Evolutionary conservation across 2,888 invertebrate species (phyloP).

Genomic region (Himalopsyche kuldschensis): DNA sequence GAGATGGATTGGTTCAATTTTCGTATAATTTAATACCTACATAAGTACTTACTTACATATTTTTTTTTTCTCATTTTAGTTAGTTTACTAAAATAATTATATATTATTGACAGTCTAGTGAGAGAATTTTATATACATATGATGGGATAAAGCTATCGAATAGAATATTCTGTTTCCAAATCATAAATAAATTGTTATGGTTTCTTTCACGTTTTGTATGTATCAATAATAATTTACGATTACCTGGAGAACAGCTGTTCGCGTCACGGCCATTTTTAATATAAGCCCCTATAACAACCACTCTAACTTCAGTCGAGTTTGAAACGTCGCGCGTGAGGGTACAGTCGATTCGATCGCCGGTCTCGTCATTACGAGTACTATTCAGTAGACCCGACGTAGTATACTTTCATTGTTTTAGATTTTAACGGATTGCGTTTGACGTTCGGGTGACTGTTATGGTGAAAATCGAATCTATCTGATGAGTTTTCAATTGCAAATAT

Average conservation of each 20-base stretch:
- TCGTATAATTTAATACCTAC: no score
- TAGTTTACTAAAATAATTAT: no score
- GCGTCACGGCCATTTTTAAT: constrained; percentile 23
- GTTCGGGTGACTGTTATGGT: constrained; percentile 23
- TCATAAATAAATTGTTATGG: background rate
- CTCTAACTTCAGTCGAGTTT: constrained; percentile 16
- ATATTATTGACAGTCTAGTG: no score
- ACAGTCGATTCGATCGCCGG: constrained; percentile 5
- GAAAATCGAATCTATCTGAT: background rate
- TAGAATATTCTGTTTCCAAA: background rate
- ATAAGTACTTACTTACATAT: no score
- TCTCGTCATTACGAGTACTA: constrained; percentile 4
- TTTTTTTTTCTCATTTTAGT: no score
- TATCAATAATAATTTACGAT: background rate
- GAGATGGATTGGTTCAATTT: no score
- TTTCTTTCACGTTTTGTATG: constrained; percentile 3
- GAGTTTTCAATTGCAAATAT: background rate
- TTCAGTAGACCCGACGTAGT: constrained; percentile 20
- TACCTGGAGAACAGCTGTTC: constrained; percentile 23
- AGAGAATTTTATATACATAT: no score
- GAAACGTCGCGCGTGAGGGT: background rate
- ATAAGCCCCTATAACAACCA: background rate
- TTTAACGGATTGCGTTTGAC: constrained; percentile 10
- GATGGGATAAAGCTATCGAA: no score
- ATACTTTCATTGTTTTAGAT: constrained; percentile 8